These are phyloP conservation scores for Araneus ventricosus DNA, from an alignment of 1,140 invertebrate species.

Conservation along the genomic window DNA sequence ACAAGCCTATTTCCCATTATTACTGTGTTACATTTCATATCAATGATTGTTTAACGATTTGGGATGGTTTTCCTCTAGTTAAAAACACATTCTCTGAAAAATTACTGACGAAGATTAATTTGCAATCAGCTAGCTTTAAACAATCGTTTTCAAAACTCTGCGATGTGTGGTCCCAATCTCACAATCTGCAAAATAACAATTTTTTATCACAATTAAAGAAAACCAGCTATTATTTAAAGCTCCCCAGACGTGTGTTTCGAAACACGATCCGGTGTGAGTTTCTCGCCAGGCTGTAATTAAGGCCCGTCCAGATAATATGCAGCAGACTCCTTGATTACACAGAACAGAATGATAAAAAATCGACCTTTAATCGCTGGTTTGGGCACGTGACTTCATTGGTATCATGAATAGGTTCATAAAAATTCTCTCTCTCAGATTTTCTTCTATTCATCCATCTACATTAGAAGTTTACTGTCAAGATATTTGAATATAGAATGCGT, in stretches of 20 bases:
- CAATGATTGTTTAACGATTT: neutral
- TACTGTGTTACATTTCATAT: neutral
- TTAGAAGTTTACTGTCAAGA: no score
- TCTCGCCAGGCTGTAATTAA: neutral
- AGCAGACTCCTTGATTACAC: neutral
- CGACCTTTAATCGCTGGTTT: neutral
- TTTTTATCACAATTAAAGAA: conserved; percentile 8
- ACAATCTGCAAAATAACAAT: neutral
- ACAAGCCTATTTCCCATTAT: no score
- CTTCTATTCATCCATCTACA: no score
- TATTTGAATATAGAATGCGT: no score
- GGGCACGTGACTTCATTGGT: neutral
- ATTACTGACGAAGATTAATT: no score
- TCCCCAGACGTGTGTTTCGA: neutral
- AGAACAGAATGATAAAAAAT: neutral
- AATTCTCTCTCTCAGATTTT: neutral
- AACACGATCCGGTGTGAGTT: neutral
- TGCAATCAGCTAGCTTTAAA: neutral
- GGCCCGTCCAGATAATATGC: neutral
- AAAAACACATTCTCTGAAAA: neutral
- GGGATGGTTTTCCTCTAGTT: neutral
- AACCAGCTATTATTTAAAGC: neutral
- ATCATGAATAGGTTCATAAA: neutral
- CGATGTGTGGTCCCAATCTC: neutral
- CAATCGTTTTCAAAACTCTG: neutral